Percentiles rank a stretch among this genome's conserved stretches.
Conservation (phyloP, 2,797 vertebrate species). For the Enteromius fasciolatus region DNA sequence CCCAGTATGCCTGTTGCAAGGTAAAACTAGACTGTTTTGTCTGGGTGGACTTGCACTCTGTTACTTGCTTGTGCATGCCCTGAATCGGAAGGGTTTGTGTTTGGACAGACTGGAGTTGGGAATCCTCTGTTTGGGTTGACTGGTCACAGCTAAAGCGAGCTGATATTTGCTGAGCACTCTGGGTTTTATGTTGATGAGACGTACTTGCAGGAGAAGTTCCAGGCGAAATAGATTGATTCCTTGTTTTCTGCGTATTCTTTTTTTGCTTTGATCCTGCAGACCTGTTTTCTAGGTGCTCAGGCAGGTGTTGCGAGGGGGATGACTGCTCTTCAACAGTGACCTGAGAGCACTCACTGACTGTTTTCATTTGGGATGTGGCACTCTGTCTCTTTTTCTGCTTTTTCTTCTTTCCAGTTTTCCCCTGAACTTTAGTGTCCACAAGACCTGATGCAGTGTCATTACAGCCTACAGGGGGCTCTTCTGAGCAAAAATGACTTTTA, state of each 20-base stretch:
- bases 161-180: not conserved
- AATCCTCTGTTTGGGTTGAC: constrained; percentile 43
- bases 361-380: not conserved
- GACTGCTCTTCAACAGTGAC: not conserved
- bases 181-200: not conserved
- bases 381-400: constrained; percentile 43
- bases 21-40: constrained; percentile 1
- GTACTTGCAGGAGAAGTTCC: not conserved
- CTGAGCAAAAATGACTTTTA: constrained; percentile 8
- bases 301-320: not conserved
- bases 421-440: not conserved
- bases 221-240: not conserved
- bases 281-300: not conserved
- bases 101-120: constrained; percentile 1
- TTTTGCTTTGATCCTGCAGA: not conserved
- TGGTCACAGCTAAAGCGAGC: constrained; percentile 13
- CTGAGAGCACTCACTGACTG: not conserved
- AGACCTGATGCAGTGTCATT: not conserved
- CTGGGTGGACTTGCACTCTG: constrained; percentile 53
- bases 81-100: constrained; percentile 31
- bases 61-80: not conserved
- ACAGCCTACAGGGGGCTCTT: constrained; percentile 31
- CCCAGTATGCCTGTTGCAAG: constrained; percentile 46
- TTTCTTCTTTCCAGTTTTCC: constrained; percentile 46
- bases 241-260: not conserved